Base-by-base conservation (phyloP, 1,140 invertebrate genomes). In the Drosophila rufa region DNA sequence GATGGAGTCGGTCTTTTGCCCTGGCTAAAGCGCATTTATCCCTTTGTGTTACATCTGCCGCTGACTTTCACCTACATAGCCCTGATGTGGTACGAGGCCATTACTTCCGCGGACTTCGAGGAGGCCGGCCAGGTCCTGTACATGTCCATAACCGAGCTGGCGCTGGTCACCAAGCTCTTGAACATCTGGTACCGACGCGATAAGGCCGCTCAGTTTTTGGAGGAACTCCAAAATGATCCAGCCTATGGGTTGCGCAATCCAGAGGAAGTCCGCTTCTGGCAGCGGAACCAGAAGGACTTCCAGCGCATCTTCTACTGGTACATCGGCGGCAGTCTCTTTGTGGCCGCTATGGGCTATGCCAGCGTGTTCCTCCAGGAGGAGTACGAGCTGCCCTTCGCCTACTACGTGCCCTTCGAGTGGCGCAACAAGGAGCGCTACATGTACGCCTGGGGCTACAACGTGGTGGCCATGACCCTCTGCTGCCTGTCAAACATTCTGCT, bases 331-430 rank as follows among this genome's bases (percentile, higher is more conserved):
- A 59, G 66, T 19, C 8, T 75, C 0, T 36, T 51, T 12, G 91
- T 89, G 33, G 81, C 73, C 0, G 0, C 64, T 0, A 47, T 67
- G 15, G 74, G 76, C 0, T 92, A 74, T 47, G 11, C 43, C 1
- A 75, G 81, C 17, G 91, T 91, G 0, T 59, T 92, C 12, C 55
- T 81, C 9, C 56, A 79, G 47, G 51, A 75, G 2, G 60, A 65
- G 2, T 91, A 89, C n/a, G 76, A 74, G 17, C 42, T 92, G 48
- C 91, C 91, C 11, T 92, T 91, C 22, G 47, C 70, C 12, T 91
- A 78, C 53, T 92, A 89, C 17, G 79, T 92, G 55, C 91, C 91
- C 6, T 92, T 92, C 15, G 91, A 92, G 30, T 92, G 83, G 86
- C 77, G 61, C 8, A 80, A 70, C 19, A 51, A 57, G 2, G 38